Evolutionary conservation across 2,888 invertebrate species (phyloP), one percentile per base, ranked within the genome.

Genomic region (Eristalis intricaria): DNA sequence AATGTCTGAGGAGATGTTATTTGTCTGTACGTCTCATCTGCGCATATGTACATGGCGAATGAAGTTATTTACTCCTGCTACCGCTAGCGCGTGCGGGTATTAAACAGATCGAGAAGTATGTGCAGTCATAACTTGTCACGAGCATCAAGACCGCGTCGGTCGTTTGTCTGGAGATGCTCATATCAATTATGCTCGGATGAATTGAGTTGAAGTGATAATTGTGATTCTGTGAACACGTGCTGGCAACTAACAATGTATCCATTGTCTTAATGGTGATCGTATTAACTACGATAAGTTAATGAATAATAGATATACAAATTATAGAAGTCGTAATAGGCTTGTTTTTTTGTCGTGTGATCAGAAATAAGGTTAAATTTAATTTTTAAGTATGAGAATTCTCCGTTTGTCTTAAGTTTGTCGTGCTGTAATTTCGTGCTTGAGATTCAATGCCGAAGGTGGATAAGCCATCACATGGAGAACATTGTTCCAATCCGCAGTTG

Each of bases 141-240:
- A 81, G 73, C 43, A 66, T 76, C 68, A 66, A 66, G 56, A 81
- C 76, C 23, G 61, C 40, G 68, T 71, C 66, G 60, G 64, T 58
- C 64, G 65, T 82, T 77, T 77, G 77, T 82, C 82, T 85, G 35
- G 22, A 65, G 76, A 76, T 60, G 43, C 82, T 82, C 68, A 77
- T 74, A 77, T 82, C 85, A 85, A 82, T 85, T 85, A 82, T 63
- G 40, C 23, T 63, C 56, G 68, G 65, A 71, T 56, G 50, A 68
- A 58, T 79, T 69, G 29, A 69, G 26, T 40, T 58, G 8, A 40
- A 70, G 43, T 23, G 35, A 74, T 68, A 38, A 73, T 77, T 66
- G 65, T 56, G 66, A 38, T 56, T 64, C 63, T 4, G 50, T 78
- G 15, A 68, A 69, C 35, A 79, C 43, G 73, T 78, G 38, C 11